Evolutionary conservation across 1,140 invertebrate species (phyloP).

Genomic region (Anadara kagoshimensis): DNA sequence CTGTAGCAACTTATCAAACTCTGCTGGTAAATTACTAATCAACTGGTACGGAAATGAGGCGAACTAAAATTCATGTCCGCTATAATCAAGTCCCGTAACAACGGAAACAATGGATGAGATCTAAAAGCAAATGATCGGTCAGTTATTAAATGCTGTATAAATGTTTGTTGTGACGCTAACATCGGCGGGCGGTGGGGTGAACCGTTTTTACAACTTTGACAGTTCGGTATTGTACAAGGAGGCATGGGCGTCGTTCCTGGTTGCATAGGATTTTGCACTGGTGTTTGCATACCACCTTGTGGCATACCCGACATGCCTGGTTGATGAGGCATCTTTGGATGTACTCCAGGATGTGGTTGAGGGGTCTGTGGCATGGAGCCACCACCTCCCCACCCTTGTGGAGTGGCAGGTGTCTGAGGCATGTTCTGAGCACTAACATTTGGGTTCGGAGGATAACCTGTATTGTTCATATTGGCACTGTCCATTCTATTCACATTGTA

Average conservation of each 20-base stretch:
- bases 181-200: constrained; percentile 59
- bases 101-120: constrained; percentile 71
- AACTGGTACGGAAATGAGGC: constrained; percentile 70
- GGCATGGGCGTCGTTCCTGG: constrained; percentile 34
- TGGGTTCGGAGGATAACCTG: constrained; percentile 35
- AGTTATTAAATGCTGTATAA: constrained; percentile 71
- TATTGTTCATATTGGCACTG: constrained; percentile 48
- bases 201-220: constrained; percentile 60
- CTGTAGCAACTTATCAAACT: constrained; percentile 69
- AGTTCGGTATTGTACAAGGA: constrained; percentile 59
- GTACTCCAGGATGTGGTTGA: constrained; percentile 34
- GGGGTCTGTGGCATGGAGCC: constrained; percentile 48
- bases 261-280: constrained; percentile 42
- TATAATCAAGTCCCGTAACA: constrained; percentile 72
- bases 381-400: constrained; percentile 38
- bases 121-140: constrained; percentile 70
- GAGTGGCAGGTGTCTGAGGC: constrained; percentile 30
- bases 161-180: constrained; percentile 68
- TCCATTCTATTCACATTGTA: constrained; percentile 36
- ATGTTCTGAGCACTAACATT: constrained; percentile 37
- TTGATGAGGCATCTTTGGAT: constrained; percentile 32
- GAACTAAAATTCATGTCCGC: constrained; percentile 72
- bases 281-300: constrained; percentile 37
- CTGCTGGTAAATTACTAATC: constrained; percentile 67
- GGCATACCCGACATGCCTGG: constrained; percentile 39